Evolutionary conservation across 35 echinoderm and acorn worm species (phyloP).

Genomic region (Ptychodera flava): DNA sequence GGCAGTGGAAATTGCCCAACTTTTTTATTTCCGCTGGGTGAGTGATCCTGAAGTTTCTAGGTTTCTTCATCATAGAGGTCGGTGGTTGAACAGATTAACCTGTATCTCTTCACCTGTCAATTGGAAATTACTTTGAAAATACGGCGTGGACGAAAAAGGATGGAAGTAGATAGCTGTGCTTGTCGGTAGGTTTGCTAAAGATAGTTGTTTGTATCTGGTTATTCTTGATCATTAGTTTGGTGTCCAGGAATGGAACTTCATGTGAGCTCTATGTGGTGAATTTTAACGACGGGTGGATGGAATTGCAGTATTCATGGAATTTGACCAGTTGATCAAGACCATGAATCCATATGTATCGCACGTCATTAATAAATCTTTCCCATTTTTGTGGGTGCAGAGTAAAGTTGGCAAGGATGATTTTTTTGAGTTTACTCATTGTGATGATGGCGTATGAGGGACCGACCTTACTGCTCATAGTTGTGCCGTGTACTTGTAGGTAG

Average conservation of each 20-base stretch:
- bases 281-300: background rate
- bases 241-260: background rate
- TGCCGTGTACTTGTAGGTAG: no score
- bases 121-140: background rate
- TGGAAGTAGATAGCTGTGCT: background rate
- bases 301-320: conserved; percentile 23
- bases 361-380: conserved; percentile 7
- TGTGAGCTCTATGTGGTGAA: background rate
- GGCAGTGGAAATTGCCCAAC: no score
- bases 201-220: background rate
- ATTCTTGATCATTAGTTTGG: background rate
- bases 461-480: no score
- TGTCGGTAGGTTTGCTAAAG: conserved; percentile 18
- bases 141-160: background rate
- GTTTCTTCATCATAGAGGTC: background rate
- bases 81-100: background rate
- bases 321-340: conserved; percentile 13
- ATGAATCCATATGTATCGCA: conserved; percentile 19
- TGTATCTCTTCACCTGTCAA: background rate
- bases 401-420: no score
- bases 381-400: conserved; percentile 21
- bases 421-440: no score
- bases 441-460: no score
- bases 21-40: no score
- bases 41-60: no score